Conservation (phyloP, 1,140 invertebrate species). For the Diabrotica undecimpunctata region DNA sequence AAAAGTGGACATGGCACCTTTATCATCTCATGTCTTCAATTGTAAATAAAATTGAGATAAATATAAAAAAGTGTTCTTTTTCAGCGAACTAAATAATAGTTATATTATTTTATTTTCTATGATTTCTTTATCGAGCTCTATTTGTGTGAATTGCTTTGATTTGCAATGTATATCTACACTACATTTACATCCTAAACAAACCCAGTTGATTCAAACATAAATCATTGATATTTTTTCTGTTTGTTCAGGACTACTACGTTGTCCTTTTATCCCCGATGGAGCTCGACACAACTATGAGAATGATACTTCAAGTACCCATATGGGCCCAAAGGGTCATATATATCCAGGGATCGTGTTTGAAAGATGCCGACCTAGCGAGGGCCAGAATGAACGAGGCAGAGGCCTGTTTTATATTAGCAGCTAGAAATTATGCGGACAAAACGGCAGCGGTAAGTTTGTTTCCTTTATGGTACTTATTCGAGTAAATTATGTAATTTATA, state of each 20-base stretch:
- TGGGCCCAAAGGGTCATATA: conserved; percentile 98
- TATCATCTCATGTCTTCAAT: no score
- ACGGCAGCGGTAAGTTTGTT: conserved; percentile 73
- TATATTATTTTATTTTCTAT: no score
- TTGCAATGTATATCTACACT: no score
- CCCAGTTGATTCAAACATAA: no score
- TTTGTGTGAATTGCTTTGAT: no score
- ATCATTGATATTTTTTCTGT: background rate
- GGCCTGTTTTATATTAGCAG: conserved; percentile 92
- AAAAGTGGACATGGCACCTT: no score
- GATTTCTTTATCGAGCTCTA: no score
- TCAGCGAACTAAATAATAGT: no score
- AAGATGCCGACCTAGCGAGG: conserved; percentile 85
- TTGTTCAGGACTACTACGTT: conserved; percentile 85
- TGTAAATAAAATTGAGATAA: no score
- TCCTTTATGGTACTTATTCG: conserved; percentile 59
- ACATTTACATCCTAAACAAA: no score
- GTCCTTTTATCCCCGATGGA: conserved; percentile 96
- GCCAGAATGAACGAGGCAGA: conserved; percentile 96
- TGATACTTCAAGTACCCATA: conserved; percentile 94
- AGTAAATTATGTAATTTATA: no score
- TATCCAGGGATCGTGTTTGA: conserved; percentile 88
- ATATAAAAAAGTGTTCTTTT: no score
- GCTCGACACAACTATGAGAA: conserved; percentile 91
- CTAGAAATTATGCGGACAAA: conserved; percentile 94